Conservation (phyloP, 2,888 invertebrate genomes). For the Elegia similella region DNA sequence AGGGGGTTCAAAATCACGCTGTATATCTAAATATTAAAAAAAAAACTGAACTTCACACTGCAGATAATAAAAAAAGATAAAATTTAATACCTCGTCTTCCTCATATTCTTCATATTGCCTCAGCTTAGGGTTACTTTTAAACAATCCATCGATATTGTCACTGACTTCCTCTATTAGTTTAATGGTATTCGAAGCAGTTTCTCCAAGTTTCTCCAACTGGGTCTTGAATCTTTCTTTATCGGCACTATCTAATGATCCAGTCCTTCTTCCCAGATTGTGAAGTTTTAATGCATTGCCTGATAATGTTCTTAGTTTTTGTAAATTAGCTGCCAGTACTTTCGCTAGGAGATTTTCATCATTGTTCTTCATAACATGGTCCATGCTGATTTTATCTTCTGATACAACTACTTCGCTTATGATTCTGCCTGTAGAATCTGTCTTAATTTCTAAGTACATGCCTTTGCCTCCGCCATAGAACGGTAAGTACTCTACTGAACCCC, state of each 20-base stretch:
- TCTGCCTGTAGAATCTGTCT: constrained; percentile 75
- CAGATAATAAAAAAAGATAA: too few relatives aligned
- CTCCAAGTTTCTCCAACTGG: constrained; percentile 78
- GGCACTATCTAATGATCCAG: constrained; percentile 74
- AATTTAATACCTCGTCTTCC: constrained; percentile 57
- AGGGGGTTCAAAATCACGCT: too few relatives aligned
- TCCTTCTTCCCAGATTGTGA: constrained; percentile 82
- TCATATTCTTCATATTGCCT: constrained; percentile 47
- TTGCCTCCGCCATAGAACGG: constrained; percentile 88
- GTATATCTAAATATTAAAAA: too few relatives aligned
- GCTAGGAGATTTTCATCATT: constrained; percentile 63
- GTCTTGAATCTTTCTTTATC: constrained; percentile 81
- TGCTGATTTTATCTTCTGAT: constrained; percentile 67
- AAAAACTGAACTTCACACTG: too few relatives aligned
- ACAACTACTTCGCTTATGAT: constrained; percentile 73
- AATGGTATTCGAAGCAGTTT: constrained; percentile 81
- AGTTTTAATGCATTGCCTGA: constrained; percentile 82
- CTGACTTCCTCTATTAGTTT: constrained; percentile 78
- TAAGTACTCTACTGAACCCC: constrained; percentile 64
- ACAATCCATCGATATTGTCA: constrained; percentile 72
- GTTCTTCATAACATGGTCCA: constrained; percentile 62
- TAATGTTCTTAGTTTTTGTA: constrained; percentile 80
- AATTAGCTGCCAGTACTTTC: constrained; percentile 75
- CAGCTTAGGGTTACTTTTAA: constrained; percentile 53
- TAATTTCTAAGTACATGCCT: constrained; percentile 85